Evolutionary conservation across 92 coral and sea anemone species (phyloP), one percentile per base, ranked within the genome.

Genomic region (Pocillopora grandis): DNA sequence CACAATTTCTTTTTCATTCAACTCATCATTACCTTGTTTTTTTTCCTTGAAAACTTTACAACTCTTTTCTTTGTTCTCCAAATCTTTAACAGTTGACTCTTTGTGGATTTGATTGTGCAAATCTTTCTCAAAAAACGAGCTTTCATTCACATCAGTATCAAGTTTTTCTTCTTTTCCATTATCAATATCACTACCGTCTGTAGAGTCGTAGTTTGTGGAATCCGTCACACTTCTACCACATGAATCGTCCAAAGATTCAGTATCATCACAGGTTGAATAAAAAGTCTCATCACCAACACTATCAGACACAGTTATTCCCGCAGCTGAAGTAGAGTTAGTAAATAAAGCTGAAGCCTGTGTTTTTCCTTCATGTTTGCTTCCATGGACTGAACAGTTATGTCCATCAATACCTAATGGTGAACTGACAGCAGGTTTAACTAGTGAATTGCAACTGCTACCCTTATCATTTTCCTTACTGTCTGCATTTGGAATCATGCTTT

Each of bases 221-320:
- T 58, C 58, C 15, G 23, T 56, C 20, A 72, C 37, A 61, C 60
- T 70, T 72, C 63, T 77, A 59, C 5, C 55, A 59, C 77, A 81
- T n/a, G 85, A 35, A 71, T 71, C 4, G 61, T 81, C 58, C 42
- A 42, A 59, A 60, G 60, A 12, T 48, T 58, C 59, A 10, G 36
- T 48, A 14, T 81, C 69, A 36, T 70, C 69, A 59, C 11, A 4
- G 3, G 85, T 42, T 36, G 85, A 81, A 61, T 35, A 55, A 60
- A 81, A 81, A 27, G 85, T 71, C 37, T 68, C 52, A 48, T 71
- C 31, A 9, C 35, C 18, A 27, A 2, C 5, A 14, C 64, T 60
- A 16, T 31, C 56, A 55, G 19, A 3, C 35, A 17, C 16, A 16
- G 27, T 35, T n/a, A 59, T 35, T 1, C 12, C 77, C n/a, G 19